These are phyloP conservation scores for Drosophila limbata DNA, from an alignment of 2,888 invertebrate genomes.

Conservation along the genomic window DNA sequence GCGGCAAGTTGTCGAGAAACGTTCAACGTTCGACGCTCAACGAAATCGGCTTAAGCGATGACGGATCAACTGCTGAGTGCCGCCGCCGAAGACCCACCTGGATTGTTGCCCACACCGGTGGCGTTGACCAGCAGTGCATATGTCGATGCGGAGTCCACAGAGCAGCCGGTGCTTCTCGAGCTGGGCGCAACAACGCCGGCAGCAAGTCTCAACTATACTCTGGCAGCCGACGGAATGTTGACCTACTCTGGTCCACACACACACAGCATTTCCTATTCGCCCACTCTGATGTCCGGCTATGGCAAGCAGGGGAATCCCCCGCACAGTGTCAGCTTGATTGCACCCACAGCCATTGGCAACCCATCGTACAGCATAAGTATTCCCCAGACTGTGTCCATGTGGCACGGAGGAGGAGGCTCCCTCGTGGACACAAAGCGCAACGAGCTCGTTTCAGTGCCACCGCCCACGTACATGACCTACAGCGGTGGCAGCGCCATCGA, in stretches of 20 bases:
- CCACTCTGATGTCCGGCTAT: conserved; percentile 57
- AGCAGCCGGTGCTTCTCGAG: conserved; percentile 79
- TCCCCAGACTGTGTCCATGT: conserved; percentile 82
- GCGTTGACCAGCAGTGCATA: conserved; percentile 52
- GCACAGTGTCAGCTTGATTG: conserved; percentile 29
- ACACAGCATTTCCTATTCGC: conserved; percentile 54
- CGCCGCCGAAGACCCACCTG: conserved; percentile 59
- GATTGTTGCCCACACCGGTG: conserved; percentile 62
- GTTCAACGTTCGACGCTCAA: conserved; percentile 23
- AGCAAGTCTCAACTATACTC: conserved; percentile 51
- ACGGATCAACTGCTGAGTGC: conserved; percentile 74
- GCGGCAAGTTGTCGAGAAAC: conserved; percentile 36
- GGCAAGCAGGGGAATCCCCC: conserved; percentile 47
- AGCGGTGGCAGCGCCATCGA: conserved; percentile 60
- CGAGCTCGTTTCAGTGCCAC: conserved; percentile 74
- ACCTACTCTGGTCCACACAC: conserved; percentile 40
- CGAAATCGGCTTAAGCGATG: conserved; percentile 71
- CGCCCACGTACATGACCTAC: conserved; percentile 78
- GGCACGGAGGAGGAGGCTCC: conserved; percentile 58
- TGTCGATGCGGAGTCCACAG: conserved; percentile 66
- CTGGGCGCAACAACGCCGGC: conserved; percentile 63
- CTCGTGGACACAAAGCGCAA: conserved; percentile 48
- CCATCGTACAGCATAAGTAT: conserved; percentile 65
- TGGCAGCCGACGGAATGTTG: conserved; percentile 57
- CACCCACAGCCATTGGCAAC: conserved; percentile 24